Percentiles rank a stretch among this genome's conserved stretches.
These are phyloP conservation scores for Scolanthus callimorphus DNA, from an alignment of 92 coral and sea anemone genomes.

Conservation along the genomic window DNA sequence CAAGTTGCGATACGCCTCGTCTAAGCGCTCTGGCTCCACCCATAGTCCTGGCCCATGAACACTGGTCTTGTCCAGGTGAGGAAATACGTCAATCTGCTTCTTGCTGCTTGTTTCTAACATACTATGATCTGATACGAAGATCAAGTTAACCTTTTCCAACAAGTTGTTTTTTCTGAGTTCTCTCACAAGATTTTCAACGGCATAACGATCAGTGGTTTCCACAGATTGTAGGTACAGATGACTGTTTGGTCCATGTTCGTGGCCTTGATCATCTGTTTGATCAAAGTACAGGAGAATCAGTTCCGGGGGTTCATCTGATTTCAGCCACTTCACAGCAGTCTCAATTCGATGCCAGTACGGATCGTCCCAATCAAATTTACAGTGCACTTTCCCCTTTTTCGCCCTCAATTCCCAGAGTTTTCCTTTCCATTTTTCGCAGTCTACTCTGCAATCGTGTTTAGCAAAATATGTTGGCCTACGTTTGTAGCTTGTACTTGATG, in stretches of 20 bases:
- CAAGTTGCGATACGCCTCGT: slow-evolving; percentile 60
- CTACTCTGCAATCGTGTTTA: slow-evolving; percentile 34
- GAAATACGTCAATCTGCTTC: slow-evolving; percentile 44
- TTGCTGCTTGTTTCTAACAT: slow-evolving; percentile 58
- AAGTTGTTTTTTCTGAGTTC: slow-evolving; percentile 50
- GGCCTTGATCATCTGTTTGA: slow-evolving; percentile 60
- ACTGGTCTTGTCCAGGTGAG: slow-evolving; percentile 3
- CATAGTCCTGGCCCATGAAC: slow-evolving; percentile 24
- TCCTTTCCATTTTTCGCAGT: slow-evolving; percentile 31
- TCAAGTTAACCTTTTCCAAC: slow-evolving; percentile 62
- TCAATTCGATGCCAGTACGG: slow-evolving; percentile 64
- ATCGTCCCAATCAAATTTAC: slow-evolving; percentile 23
- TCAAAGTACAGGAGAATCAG: slow-evolving; percentile 57
- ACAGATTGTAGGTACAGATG: slow-evolving; percentile 37
- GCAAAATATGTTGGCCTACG: slow-evolving; percentile 61
- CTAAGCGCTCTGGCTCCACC: slow-evolving; percentile 48
- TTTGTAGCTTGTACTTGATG: slow-evolving; percentile 59
- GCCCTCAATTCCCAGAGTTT: slow-evolving; percentile 6
- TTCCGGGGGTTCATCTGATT: slow-evolving; percentile 59
- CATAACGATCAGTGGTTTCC: slow-evolving; percentile 57
- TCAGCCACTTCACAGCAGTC: slow-evolving; percentile 59
- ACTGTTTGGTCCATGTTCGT: slow-evolving; percentile 46
- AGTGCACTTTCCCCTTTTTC: slow-evolving; percentile 4
- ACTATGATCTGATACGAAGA: slow-evolving; percentile 83
- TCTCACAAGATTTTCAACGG: slow-evolving; percentile 68